Evolutionary conservation across 2,113 vertebrate species (phyloP).

Genomic region (Thunnus thynnus): DNA sequence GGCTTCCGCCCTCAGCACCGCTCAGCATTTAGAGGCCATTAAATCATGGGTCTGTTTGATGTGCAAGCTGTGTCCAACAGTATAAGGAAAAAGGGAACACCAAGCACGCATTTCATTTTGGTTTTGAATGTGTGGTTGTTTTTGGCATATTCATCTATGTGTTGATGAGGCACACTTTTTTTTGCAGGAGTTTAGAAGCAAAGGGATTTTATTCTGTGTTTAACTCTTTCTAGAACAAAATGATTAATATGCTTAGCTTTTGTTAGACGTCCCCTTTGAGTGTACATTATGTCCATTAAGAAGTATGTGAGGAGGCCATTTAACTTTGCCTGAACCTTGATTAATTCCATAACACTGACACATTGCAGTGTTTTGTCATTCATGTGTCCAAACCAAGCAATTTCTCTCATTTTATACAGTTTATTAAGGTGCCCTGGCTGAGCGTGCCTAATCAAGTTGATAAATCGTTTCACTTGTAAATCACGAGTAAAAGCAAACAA

Average conservation of each 20-base stretch:
- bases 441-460: constrained; percentile 18
- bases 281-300: background rate
- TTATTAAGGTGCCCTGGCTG: background rate
- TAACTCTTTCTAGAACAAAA: constrained; percentile 9
- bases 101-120: constrained; percentile 70
- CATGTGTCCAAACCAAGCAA: background rate
- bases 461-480: constrained; percentile 25
- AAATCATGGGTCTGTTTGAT: constrained; percentile 75
- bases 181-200: constrained; percentile 7
- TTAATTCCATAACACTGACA: background rate
- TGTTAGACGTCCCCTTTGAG: background rate
- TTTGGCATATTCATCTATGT: background rate
- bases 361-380: constrained; percentile 4
- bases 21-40: constrained; percentile 68
- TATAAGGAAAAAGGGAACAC: constrained; percentile 55
- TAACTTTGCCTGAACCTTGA: background rate
- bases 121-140: constrained; percentile 54
- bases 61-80: constrained; percentile 74
- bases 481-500: background rate
- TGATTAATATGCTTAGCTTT: background rate
- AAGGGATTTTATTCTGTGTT: background rate
- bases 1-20: constrained; percentile 68
- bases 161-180: constrained; percentile 25
- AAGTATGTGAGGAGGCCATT: background rate
- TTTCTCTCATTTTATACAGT: background rate